Evolutionary conservation across 2,113 vertebrate genomes (phyloP), one percentile per base, ranked within the genome.

Genomic region (Mystacornis crossleyi): DNA sequence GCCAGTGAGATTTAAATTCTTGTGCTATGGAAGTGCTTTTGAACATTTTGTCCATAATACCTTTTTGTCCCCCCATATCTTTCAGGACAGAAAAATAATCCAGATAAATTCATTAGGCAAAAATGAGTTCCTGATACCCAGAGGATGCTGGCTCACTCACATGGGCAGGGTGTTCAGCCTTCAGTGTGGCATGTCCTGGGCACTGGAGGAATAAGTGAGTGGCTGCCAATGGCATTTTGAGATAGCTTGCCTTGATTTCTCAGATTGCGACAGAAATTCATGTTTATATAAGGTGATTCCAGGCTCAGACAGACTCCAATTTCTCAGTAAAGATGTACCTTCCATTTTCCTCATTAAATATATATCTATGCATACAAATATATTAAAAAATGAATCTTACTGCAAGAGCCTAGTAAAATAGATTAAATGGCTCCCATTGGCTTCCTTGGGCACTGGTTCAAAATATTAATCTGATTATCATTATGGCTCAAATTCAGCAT

Each of bases 401-500:
- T 69, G 73, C 48, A 64, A 70, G 29, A 89, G 26, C 24, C 40
- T 33, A 69, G 40, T 83, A 86, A 92, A 83, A 51, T 4, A 50
- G 86, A 90, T 92, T 43, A 93, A 90, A 66, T 88, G 29, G 19
- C 53, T 90, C 48, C 40, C 54, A 51, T 10, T 72, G 42, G 19
- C 55, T 93, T 92, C 54, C 21, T 57, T 25, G 34, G 94, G 94
- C 91, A 89, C 29, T 73, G 14, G 15, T 73, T 92, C 93, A 93
- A 95, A 89, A 51, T 78, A 90, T 89, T 95, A 93, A 86, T 81
- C 26, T 81, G 51, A 96, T 95, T 73, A 93, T 38, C 33, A 21
- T 48, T 73, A 25, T 83, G 86, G 86, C 90, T 95, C 28, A 58
- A 66, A 73, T 93, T 92, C 96, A 95, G 60, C 70, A 60, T 42